Evolutionary conservation across 2,888 invertebrate genomes (phyloP).

Genomic region (Spicauda simplicius): DNA sequence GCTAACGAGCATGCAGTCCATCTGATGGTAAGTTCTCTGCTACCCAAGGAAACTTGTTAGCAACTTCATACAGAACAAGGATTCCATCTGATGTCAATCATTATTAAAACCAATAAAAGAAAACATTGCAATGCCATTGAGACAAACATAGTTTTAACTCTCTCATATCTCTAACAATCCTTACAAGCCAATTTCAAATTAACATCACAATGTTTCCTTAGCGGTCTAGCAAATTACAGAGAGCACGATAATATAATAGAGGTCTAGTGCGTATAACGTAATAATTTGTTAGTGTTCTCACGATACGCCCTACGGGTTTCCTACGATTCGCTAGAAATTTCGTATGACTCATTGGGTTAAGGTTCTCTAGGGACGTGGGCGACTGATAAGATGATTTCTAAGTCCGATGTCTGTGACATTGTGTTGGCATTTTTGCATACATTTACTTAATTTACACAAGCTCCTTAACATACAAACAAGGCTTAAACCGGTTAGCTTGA

Average conservation of each 20-base stretch:
- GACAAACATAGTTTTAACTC: too few relatives aligned
- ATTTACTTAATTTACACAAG: too few relatives aligned
- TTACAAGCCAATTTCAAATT: slow-evolving; percentile 67
- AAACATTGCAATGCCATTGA: too few relatives aligned
- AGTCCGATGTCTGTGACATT: neutral
- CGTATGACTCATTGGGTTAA: slow-evolving; percentile 13
- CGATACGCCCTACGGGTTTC: slow-evolving; percentile 52
- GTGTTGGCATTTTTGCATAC: neutral
- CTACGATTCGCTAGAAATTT: slow-evolving; percentile 29
- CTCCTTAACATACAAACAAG: too few relatives aligned
- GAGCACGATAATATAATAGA: slow-evolving; percentile 66
- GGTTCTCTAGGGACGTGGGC: neutral
- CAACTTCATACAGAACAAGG: too few relatives aligned
- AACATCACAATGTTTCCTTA: slow-evolving; percentile 60
- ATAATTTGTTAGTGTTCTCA: slow-evolving; percentile 51
- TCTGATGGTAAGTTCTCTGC: too few relatives aligned
- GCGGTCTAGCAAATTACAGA: slow-evolving; percentile 55
- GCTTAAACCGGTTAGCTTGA: too few relatives aligned
- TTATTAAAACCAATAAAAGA: too few relatives aligned
- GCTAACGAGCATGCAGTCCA: too few relatives aligned
- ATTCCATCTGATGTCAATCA: too few relatives aligned
- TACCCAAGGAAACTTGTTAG: too few relatives aligned
- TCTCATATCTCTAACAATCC: slow-evolving; percentile 51
- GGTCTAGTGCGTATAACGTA: slow-evolving; percentile 56
- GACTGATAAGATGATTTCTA: neutral